These are phyloP conservation scores for Spialia ferax DNA, from an alignment of 2,888 invertebrate genomes.

Conservation along the genomic window DNA sequence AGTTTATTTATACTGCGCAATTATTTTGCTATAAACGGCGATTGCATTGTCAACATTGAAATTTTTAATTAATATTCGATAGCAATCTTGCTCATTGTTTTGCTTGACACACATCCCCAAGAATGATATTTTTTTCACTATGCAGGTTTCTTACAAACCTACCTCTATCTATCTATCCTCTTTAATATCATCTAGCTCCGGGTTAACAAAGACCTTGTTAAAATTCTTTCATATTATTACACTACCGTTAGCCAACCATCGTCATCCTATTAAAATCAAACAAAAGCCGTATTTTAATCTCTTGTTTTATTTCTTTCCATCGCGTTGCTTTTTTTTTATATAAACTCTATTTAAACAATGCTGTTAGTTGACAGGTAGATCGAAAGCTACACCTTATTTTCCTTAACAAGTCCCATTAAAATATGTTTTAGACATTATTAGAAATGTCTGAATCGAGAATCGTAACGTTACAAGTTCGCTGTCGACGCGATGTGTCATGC, in stretches of 20 bases:
- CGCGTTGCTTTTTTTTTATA: constrained; percentile 16
- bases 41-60: neutral
- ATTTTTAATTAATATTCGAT: neutral
- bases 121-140: neutral
- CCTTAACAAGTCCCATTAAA: neutral
- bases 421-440: too few species aligned
- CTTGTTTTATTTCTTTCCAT: constrained; percentile 35
- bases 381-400: neutral
- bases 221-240: constrained; percentile 67
- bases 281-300: constrained; percentile 54
- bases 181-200: constrained; percentile 51
- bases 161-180: constrained; percentile 10
- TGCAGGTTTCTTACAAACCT: neutral
- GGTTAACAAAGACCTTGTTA: constrained; percentile 80
- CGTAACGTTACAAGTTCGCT: too few species aligned
- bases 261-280: constrained; percentile 69
- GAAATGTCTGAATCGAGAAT: too few species aligned
- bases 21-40: neutral
- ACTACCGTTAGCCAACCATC: constrained; percentile 50
- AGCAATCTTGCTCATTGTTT: neutral
- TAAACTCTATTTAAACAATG: constrained; percentile 10
- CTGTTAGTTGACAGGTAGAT: constrained; percentile 12
- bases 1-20: neutral
- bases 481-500: too few species aligned
- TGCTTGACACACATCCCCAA: constrained; percentile 2